Evolutionary conservation across 2,888 invertebrate species (phyloP).

Genomic region (Volucella inflata): DNA sequence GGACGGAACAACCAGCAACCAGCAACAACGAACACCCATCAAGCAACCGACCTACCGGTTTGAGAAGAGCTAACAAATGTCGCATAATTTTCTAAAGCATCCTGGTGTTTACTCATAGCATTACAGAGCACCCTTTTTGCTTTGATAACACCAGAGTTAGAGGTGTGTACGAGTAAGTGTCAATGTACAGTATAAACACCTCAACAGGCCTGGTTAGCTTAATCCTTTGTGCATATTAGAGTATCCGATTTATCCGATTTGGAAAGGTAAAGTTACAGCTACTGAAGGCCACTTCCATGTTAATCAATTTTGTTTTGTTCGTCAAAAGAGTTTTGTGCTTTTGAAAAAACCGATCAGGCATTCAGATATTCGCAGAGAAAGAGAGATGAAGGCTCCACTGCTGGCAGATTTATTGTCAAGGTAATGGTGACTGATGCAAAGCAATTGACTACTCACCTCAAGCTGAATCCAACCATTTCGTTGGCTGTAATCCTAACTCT

Average conservation of each 20-base stretch:
- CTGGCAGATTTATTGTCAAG: constrained; percentile 57
- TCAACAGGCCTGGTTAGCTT: neutral
- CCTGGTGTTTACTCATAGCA: constrained; percentile 67
- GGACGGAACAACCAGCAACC: constrained; percentile 31
- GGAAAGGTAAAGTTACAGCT: neutral
- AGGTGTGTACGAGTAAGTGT: constrained; percentile 15
- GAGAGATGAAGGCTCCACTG: constrained; percentile 7
- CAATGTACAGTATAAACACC: constrained; percentile 36
- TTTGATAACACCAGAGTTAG: neutral
- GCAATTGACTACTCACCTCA: constrained; percentile 40
- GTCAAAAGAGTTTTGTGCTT: constrained; percentile 47
- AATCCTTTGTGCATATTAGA: constrained; percentile 45
- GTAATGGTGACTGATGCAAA: constrained; percentile 70
- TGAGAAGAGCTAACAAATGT: constrained; percentile 68
- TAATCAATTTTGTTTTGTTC: constrained; percentile 71
- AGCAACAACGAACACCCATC: constrained; percentile 1
- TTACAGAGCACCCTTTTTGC: constrained; percentile 45
- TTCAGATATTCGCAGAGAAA: neutral
- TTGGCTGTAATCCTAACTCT: too few species aligned
- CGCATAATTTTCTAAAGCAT: constrained; percentile 73
- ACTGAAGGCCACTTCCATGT: constrained; percentile 54
- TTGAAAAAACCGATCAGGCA: constrained; percentile 26
- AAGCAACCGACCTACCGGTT: constrained; percentile 6
- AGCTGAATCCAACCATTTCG: constrained; percentile 23
- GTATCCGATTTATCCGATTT: neutral